phyloP scores from a whole-genome alignment of 2,797 vertebrate genomes.

The Anguilla pacifica region DNA sequence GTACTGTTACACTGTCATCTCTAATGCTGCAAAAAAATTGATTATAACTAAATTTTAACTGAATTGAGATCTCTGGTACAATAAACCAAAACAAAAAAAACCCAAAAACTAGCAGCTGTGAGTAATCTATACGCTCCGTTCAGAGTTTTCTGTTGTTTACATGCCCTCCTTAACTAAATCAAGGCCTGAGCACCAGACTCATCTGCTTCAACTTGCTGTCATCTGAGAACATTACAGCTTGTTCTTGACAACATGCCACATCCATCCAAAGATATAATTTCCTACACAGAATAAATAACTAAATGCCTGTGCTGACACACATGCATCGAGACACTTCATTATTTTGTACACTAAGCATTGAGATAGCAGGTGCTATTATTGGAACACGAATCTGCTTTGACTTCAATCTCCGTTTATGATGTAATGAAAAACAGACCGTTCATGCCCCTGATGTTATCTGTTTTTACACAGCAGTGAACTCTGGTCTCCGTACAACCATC shows the following conservation, averaged over 20 bases:
- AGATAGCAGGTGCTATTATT: neutral
- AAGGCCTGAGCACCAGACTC: neutral
- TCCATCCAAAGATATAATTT: neutral
- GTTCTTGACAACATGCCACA: neutral
- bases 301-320: neutral
- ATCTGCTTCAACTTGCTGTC: neutral
- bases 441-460: neutral
- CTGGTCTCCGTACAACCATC: neutral
- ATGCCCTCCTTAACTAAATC: neutral
- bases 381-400: neutral
- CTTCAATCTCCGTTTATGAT: neutral
- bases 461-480: neutral
- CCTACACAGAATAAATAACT: neutral
- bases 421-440: neutral
- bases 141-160: neutral
- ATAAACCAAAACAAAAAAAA: neutral
- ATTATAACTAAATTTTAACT: constrained; percentile 1
- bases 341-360: neutral
- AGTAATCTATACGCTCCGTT: neutral
- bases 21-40: neutral
- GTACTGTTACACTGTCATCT: neutral
- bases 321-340: neutral
- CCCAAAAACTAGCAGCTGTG: neutral
- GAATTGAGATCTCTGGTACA: neutral
- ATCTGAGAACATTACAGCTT: constrained; percentile 1